phyloP scores from a whole-genome alignment of 2,113 vertebrate genomes.

The Tyto alba region DNA sequence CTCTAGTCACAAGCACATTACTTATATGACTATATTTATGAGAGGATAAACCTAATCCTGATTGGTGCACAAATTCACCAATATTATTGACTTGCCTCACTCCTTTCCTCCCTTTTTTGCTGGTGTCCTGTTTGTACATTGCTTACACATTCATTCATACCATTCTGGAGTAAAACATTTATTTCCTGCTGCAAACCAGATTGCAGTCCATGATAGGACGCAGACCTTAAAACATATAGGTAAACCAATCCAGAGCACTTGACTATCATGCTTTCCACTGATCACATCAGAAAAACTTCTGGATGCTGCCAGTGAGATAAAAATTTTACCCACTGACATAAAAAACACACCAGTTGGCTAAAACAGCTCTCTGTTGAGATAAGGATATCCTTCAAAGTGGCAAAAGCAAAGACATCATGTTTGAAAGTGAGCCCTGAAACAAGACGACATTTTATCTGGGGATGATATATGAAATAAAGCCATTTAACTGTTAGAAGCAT shows the following conservation, averaged over 20 bases:
- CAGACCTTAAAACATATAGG: background rate
- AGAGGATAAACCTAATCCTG: background rate
- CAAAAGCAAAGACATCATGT: background rate
- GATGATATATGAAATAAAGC: background rate
- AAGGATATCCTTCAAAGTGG: background rate
- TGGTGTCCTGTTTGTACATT: background rate
- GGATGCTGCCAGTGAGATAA: background rate
- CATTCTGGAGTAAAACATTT: background rate
- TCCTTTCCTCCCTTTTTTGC: background rate
- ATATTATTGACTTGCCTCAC: background rate
- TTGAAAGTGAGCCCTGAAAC: background rate
- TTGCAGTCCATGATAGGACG: background rate
- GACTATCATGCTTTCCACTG: background rate
- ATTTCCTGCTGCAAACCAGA: background rate
- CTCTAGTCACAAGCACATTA: background rate
- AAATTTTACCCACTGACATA: background rate
- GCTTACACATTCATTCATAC: background rate
- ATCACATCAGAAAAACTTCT: background rate
- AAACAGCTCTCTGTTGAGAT: background rate
- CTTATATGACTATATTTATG: background rate
- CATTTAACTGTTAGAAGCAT: background rate
- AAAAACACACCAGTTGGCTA: background rate
- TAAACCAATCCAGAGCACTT: background rate
- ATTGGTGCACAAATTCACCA: background rate
- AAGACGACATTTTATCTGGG: background rate